Evolutionary conservation across 2,113 vertebrate genomes (phyloP).

Genomic region (Empidonax alnorum): DNA sequence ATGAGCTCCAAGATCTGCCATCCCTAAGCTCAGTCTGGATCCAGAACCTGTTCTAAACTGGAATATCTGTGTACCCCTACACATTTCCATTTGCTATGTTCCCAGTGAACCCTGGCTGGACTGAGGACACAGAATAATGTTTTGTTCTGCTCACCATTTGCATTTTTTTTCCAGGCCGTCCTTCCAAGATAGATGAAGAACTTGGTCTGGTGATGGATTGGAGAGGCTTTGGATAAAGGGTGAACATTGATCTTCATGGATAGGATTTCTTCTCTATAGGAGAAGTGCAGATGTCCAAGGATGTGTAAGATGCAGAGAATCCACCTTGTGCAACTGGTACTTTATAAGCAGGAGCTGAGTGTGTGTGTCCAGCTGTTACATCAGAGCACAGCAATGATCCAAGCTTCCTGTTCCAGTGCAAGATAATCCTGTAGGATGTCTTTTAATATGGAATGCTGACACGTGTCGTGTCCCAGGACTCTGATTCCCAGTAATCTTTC

Average conservation of each 20-base stretch:
- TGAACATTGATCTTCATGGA: neutral
- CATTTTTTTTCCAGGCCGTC: neutral
- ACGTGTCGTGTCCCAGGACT: neutral
- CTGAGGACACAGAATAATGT: neutral
- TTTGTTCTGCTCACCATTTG: neutral
- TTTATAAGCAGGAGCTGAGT: neutral
- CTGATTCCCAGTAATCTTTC: neutral
- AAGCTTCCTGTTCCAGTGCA: neutral
- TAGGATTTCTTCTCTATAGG: neutral
- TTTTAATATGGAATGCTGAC: neutral
- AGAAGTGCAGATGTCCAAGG: neutral
- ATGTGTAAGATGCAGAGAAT: neutral
- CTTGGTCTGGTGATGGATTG: neutral
- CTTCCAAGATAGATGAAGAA: neutral
- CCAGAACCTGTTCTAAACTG: neutral
- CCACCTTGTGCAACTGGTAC: neutral
- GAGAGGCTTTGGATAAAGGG: neutral
- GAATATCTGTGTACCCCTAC: neutral
- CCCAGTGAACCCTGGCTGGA: neutral
- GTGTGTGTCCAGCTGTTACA: rapidly evolving
- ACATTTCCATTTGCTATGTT: neutral
- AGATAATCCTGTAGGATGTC: neutral
- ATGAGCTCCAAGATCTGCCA: neutral
- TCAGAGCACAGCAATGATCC: neutral
- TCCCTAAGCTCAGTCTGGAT: neutral